Base-by-base conservation (phyloP, 1,140 invertebrate genomes). In the Spodoptera litura region DNA sequence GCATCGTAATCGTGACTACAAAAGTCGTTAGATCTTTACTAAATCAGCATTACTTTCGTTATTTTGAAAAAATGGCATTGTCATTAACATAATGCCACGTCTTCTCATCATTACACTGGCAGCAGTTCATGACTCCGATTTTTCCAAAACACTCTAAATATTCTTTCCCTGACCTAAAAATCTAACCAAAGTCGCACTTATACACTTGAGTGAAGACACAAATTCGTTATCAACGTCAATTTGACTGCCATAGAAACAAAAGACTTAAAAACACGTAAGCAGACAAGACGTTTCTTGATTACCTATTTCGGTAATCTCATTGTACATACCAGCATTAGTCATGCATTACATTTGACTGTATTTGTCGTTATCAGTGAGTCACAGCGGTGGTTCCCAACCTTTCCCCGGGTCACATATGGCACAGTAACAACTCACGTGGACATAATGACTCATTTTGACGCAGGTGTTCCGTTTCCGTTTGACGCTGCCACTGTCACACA, bases 341-440 rank as follows among this genome's bases (percentile, higher is more conserved):
- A 77, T 68, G 53, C 10, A 56, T 52, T 68, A 77, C 73, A 68
- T 68, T 55, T 15, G 25, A 56, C 51, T 55, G 52, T 76, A 76
- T 53, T 66, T 35, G 25, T 13, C 38, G 75, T 72, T 62, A 75
- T 78, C 64, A 75, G 35, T 77, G 82, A 81, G 53, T 81, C 82
- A 83, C 27, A 4, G 49, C 59, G 76, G 78, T 83, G 52, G 74
- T 78, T 79, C 80, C 81, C 76, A 71, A 74, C 80, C 70, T 81
- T 78, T 74, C 53, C 61, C 27, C 49, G 70, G 82, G 81, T 78
- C 81, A 83, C 81, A 85, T 81, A 81, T 81, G 83, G 79, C 62
- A 61, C 59, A 52, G 56, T n/a, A 76, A 44, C 74, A 58, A 51
- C 76, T 83, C 79, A 79, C 77, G 81, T 83, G 79, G 25, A 76